Evolutionary conservation across 2,113 vertebrate genomes (phyloP).

Genomic region (Bubo scandiacus): DNA sequence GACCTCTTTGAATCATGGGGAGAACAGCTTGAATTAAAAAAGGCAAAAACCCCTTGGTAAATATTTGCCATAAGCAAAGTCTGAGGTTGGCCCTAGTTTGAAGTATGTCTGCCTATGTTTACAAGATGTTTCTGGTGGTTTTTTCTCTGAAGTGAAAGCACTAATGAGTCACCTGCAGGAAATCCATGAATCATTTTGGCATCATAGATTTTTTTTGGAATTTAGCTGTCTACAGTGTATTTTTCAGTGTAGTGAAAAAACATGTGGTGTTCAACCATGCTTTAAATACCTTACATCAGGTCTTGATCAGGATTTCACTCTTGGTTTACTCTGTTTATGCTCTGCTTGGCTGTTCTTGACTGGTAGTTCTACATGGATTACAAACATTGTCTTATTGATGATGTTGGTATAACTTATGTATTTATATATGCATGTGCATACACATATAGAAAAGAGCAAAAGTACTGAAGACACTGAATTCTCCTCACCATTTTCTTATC

Average conservation of each 20-base stretch:
- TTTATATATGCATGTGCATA: not conserved
- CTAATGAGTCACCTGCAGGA: conserved; percentile 43
- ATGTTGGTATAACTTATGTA: not conserved
- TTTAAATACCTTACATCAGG: not conserved
- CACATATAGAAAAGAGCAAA: not conserved
- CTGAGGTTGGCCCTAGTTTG: not conserved
- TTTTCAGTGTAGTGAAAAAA: not conserved
- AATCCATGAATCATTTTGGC: conserved; percentile 22
- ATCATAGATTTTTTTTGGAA: not conserved
- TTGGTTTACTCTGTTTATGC: not conserved
- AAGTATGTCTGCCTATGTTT: conserved; percentile 4
- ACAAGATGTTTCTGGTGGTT: not conserved
- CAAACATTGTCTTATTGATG: not conserved
- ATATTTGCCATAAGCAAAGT: not conserved
- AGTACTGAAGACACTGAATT: not conserved
- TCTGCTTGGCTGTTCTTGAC: not conserved
- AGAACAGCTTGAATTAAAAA: not conserved
- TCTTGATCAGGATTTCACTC: not conserved
- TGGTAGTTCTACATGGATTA: not conserved
- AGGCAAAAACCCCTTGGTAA: not conserved
- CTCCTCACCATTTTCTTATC: not conserved
- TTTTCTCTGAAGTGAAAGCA: conserved; percentile 51
- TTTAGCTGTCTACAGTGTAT: not conserved
- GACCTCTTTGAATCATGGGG: not conserved
- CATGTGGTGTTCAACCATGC: not conserved